A percentile compares a stretch with the other conserved stretches of the same genome.
phyloP scores from a whole-genome alignment of 1,140 invertebrate species.

The Camponotus floridanus region DNA sequence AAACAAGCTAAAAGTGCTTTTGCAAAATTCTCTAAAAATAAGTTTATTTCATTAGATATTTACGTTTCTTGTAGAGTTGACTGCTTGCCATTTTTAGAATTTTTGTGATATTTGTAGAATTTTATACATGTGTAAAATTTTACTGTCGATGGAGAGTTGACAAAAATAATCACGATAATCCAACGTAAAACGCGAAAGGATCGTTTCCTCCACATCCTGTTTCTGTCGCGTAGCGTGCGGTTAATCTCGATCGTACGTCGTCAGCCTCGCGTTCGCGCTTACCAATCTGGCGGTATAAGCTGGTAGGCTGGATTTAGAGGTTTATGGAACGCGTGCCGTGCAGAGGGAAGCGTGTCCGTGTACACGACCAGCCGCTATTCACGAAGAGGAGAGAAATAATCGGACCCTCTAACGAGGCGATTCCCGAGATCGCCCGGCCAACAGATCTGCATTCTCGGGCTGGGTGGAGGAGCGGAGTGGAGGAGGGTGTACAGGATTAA shows the following conservation, averaged over 20 bases:
- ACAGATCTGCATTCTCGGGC: slow-evolving; percentile 66
- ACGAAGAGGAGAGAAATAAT: slow-evolving; percentile 60
- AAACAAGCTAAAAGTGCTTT: not conserved
- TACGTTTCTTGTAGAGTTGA: not conserved
- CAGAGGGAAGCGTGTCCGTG: slow-evolving; percentile 17
- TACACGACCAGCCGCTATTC: slow-evolving; percentile 21
- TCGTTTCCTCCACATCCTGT: not conserved
- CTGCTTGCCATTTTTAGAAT: not conserved
- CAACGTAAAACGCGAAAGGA: not conserved
- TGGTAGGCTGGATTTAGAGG: not conserved
- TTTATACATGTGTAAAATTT: not conserved
- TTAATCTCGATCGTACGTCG: slow-evolving; percentile 58
- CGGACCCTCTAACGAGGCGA: slow-evolving; percentile 59
- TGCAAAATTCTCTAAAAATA: not conserved
- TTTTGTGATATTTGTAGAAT: not conserved
- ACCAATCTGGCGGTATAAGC: slow-evolving; percentile 13
- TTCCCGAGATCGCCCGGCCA: slow-evolving; percentile 56
- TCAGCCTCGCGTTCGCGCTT: slow-evolving; percentile 9
- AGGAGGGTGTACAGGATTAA: slow-evolving; percentile 45
- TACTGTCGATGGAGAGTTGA: not conserved
- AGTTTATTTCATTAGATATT: not conserved
- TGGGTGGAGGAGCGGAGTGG: not conserved
- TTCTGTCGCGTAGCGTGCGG: slow-evolving; percentile 2
- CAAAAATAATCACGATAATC: not conserved
- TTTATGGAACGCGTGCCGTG: slow-evolving; percentile 47